phyloP scores from a whole-genome alignment of 2,113 vertebrate species.

The Picathartes gymnocephalus region DNA sequence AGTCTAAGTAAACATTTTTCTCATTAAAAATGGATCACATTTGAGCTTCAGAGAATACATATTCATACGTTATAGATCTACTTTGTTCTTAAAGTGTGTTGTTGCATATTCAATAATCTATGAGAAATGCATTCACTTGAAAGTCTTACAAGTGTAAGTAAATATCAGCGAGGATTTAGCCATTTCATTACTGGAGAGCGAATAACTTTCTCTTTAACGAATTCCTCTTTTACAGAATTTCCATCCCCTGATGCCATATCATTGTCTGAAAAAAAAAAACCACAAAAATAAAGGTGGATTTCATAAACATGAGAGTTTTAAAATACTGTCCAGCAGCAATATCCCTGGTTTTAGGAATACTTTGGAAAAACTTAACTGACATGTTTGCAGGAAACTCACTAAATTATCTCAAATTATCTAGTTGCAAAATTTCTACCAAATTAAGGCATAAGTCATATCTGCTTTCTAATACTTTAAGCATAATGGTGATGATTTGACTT shows the following conservation, averaged over 20 bases:
- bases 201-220: constrained; percentile 66
- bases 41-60: constrained; percentile 51
- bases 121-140: constrained; percentile 7
- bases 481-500: not conserved
- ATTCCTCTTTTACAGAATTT: constrained; percentile 73
- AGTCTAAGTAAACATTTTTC: constrained; percentile 59
- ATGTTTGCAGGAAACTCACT: not conserved
- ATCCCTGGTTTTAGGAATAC: not conserved
- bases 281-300: not conserved
- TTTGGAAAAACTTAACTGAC: not conserved
- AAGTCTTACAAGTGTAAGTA: not conserved
- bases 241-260: constrained; percentile 89
- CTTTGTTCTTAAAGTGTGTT: constrained; percentile 55
- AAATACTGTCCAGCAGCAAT: not conserved
- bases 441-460: not conserved
- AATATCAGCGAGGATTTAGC: constrained; percentile 88
- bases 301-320: not conserved
- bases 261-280: constrained; percentile 63
- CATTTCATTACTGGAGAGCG: constrained; percentile 76
- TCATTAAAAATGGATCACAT: constrained; percentile 33
- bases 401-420: not conserved
- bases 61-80: constrained; percentile 46
- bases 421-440: not conserved
- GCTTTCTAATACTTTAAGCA: not conserved
- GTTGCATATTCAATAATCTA: constrained; percentile 36